Conservation (phyloP, 2,797 vertebrate species). For the Coendou prehensilis region DNA sequence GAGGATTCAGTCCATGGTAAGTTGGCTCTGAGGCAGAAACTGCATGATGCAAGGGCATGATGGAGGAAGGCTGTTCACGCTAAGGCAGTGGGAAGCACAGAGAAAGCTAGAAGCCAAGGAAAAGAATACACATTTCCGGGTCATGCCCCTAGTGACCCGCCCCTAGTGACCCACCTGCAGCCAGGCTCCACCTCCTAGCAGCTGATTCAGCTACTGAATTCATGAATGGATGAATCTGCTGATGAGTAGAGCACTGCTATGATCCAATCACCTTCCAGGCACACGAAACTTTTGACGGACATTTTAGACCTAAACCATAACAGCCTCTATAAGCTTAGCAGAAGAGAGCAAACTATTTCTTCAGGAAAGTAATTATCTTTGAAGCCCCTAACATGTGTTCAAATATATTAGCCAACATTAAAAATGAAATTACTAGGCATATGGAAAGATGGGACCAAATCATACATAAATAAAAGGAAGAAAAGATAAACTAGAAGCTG, state of each 20-base stretch:
- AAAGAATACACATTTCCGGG: not conserved
- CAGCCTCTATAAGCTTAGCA: not conserved
- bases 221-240: not conserved
- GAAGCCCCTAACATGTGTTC: not conserved
- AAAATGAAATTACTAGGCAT: conserved; percentile 6
- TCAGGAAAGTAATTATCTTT: conserved; percentile 18
- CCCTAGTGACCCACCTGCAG: not conserved
- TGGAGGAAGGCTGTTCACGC: not conserved
- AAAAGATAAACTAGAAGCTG: not conserved
- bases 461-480: not conserved
- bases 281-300: not conserved
- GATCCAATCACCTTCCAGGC: not conserved
- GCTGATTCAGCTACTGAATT: not conserved
- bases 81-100: not conserved
- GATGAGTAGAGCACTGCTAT: not conserved
- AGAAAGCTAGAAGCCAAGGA: not conserved
- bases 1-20: too few relatives aligned
- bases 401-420: not conserved
- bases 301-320: not conserved
- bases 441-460: not conserved
- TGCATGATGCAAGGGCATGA: not conserved
- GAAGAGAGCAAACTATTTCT: not conserved
- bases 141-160: not conserved
- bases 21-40: not conserved
- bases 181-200: not conserved